Base-by-base conservation (phyloP, 2,113 vertebrate species). In the Gadus macrocephalus region DNA sequence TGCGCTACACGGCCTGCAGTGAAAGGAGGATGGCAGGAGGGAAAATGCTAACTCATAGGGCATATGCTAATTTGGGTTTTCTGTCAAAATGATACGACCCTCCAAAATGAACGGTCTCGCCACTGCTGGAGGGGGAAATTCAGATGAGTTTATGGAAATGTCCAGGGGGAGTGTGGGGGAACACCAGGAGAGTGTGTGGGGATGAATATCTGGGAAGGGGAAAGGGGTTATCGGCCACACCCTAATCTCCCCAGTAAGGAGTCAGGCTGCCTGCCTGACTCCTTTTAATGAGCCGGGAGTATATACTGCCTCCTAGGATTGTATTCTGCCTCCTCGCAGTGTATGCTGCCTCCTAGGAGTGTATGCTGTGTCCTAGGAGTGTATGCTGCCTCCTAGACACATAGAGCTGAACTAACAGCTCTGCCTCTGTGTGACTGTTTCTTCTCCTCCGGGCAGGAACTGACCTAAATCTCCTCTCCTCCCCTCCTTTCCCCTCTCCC, bases 401-500 rank as follows among this genome's bases (percentile, higher is more conserved):
- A 82, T 63, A 66, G 70, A 72, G 72, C 69, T 61, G 75, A 35
- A 79, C 55, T 16, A 79, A 83, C 73, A 75, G 64, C 53, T 70
- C 71, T 65, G 72, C 67, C 77, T 55, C 74, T 71, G 69, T 77
- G 80, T 76, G 79, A 89, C 84, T 86, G 83, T 75, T 77, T 82
- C 79, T 11, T 17, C 71, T 79, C 82, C 88, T 82, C 67, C 73
- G 67, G 86, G 84, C 74, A 74, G 83, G 67, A 49, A 61, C 73
- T 86, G 78, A 87, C 86, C 85, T 79, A 87, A 83, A 90, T 87
- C 71, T 69, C 49, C 68, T 63, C 49, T 59, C 42, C 55, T 67
- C 16, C 12, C 27, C 64, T n/a, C 15, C 25, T 73, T 71, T 70
- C 59, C 27, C 69, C 15, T 42, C 38, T 42, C 38, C 11, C 42